Evolutionary conservation across 2,888 invertebrate species (phyloP), one percentile per base, ranked within the genome.

Genomic region (Bombylius major): DNA sequence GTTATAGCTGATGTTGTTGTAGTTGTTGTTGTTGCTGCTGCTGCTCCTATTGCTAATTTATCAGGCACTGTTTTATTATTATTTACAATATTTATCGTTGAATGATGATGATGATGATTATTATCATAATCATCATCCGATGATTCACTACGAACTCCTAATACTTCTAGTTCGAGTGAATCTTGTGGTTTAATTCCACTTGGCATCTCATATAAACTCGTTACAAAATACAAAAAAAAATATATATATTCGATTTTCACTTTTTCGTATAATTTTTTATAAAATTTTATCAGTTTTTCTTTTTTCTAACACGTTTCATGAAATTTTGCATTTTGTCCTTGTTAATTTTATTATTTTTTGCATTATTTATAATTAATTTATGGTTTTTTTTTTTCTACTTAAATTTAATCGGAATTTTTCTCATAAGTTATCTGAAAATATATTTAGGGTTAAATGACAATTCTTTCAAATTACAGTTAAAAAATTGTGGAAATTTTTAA

Each of bases 101-200:
- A 23, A 23, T 23, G 23, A 23, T 23, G 1, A 47, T 32, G 2
- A 50, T 39, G 47, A 51, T 55, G 52, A 47, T 47, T 54, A 50
- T 51, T 58, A 14, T 55, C 51, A 12, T 62, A 62, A 45, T 56
- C 60, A 32, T 61, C 62, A 34, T 56, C 57, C 48, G 61, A 58
- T 59, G 61, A 71, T 59, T 75, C 72, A 59, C 70, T 71, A 61
- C 72, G 67, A 61, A 73, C 70, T 62, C 76, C 76, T 60, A 79
- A 75, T 64, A 78, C 78, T 65, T 78, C 76, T 68, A 79, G 65
- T 68, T 79, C 79, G 67, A 78, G 63, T 54, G 69, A 67, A 61
- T 71, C 72, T 56, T 71, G 70, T 60, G 65, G 63, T 56, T 62
- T 64, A 57, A 59, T 64, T 59, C 66, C 66, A 59, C 60, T 64